Base-by-base conservation (phyloP, 2,113 vertebrate species). In the Chaenocephalus aceratus region DNA sequence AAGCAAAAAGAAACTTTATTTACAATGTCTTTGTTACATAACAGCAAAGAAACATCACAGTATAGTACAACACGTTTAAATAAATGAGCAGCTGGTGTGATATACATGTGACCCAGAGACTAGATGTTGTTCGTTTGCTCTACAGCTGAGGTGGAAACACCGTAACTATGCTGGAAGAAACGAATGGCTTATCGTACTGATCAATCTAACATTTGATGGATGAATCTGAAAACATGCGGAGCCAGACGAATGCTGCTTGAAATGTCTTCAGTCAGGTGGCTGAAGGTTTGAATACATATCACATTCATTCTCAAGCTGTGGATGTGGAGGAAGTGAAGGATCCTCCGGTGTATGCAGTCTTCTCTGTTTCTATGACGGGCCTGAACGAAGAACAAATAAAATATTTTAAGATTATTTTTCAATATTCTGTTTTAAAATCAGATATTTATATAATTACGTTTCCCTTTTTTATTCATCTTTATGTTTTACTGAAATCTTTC, bases 1-100 rank as follows among this genome's bases (percentile, higher is more conserved):
- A n/a, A 58, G 36, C 58, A 46, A 51, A 59, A 63, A 45, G 2
- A 49, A 82, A 61, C 59, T 83, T 79, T 86, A 83, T 76, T 83
- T 79, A 76, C 80, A 79, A 52, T 75, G 23, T 46, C 34, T 13
- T 49, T 11, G 41, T 21, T 71, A 79, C 44, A 45, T 48, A 71
- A 57, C 23, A 36, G 36, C 52, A 66, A 34, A 26, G 3, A 75
- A 41, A 60, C n/a, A 4, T 57, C 14, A 61, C 12, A 49, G 60
- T 10, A 62, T 26, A 3, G 44, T 34, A n/a, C 30, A 45, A 16
- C 16, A 10, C 10, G n/a, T 58, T 15, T 0, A 52, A 6, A 26
- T 44, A 62, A 67, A 52, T 59, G 34, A 52, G 2, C 48, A 18
- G 52, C 44, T n/a, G 60, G 52, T 36, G 44, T 10, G 41, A 46